Percentiles rank a stretch among this genome's conserved stretches.
Conservation (phyloP, 1,140 invertebrate species). For the Drosophila pruinosa region DNA sequence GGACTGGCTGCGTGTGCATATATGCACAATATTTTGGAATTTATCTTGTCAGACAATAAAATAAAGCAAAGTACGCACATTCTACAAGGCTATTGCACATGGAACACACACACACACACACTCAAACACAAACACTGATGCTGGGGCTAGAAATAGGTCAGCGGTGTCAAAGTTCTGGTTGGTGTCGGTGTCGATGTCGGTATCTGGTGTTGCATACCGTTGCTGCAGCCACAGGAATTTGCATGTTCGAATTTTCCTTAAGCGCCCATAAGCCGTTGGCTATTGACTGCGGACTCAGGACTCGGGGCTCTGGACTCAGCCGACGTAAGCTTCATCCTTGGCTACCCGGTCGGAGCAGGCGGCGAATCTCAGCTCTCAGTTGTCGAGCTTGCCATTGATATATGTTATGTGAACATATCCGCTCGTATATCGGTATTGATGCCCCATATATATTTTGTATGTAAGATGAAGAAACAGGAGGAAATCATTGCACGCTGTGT, state of each 20-base stretch:
- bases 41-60: slow-evolving; percentile 81
- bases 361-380: slow-evolving; percentile 7
- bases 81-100: slow-evolving; percentile 30
- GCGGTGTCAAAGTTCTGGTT: slow-evolving; percentile 40
- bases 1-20: slow-evolving; percentile 41
- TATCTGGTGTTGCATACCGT: slow-evolving; percentile 33
- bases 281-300: slow-evolving; percentile 37
- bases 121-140: slow-evolving; percentile 8
- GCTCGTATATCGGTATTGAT: slow-evolving; percentile 4
- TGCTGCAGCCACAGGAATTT: slow-evolving; percentile 65
- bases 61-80: slow-evolving; percentile 71
- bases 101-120: slow-evolving; percentile 3
- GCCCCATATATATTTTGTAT: slow-evolving; percentile 34
- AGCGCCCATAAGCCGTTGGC: slow-evolving; percentile 50
- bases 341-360: neutral
- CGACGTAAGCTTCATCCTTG: slow-evolving; percentile 6
- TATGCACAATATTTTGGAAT: slow-evolving; percentile 81
- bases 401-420: neutral
- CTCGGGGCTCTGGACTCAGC: neutral
- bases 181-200: slow-evolving; percentile 18
- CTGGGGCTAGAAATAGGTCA: slow-evolving; percentile 51
- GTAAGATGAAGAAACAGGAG: neutral
- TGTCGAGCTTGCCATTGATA: slow-evolving; percentile 1
- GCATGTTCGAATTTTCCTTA: slow-evolving; percentile 62
- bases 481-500: neutral